Conservation (phyloP, 2,888 invertebrate genomes). For the Nomada ferruginata region DNA sequence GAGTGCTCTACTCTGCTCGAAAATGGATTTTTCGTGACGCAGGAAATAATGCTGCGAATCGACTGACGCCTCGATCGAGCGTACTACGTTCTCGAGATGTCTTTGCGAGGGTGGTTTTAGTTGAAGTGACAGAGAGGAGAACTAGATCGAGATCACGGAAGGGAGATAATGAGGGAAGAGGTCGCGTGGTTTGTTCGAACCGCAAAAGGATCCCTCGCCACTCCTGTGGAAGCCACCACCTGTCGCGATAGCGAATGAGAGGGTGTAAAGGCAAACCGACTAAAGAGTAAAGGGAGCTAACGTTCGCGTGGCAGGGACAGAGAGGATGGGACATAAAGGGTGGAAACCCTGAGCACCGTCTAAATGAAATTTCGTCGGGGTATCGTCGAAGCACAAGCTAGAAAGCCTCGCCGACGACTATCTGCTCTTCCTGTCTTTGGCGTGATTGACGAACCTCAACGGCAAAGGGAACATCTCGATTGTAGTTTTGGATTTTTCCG, state of each 20-base stretch:
- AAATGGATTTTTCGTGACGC: conserved; percentile 41
- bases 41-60: conserved; percentile 45
- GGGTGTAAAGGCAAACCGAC: conserved; percentile 23
- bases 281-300: not conserved
- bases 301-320: not conserved
- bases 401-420: conserved; percentile 25
- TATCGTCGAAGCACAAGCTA: conserved; percentile 10
- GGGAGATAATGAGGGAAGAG: conserved; percentile 49
- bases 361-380: conserved; percentile 51
- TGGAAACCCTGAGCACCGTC: conserved; percentile 11
- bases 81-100: not conserved
- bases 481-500: conserved; percentile 25
- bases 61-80: conserved; percentile 36
- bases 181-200: conserved; percentile 37
- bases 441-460: conserved; percentile 23
- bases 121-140: not conserved
- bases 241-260: conserved; percentile 33
- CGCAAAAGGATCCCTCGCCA: conserved; percentile 33
- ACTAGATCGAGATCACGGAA: conserved; percentile 13
- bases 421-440: conserved; percentile 12
- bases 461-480: conserved; percentile 3
- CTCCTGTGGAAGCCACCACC: conserved; percentile 27
- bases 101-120: not conserved
- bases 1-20: conserved; percentile 19
- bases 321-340: not conserved